Evolutionary conservation across 2,888 invertebrate genomes (phyloP).

Genomic region (Drymonia ruficornis): DNA sequence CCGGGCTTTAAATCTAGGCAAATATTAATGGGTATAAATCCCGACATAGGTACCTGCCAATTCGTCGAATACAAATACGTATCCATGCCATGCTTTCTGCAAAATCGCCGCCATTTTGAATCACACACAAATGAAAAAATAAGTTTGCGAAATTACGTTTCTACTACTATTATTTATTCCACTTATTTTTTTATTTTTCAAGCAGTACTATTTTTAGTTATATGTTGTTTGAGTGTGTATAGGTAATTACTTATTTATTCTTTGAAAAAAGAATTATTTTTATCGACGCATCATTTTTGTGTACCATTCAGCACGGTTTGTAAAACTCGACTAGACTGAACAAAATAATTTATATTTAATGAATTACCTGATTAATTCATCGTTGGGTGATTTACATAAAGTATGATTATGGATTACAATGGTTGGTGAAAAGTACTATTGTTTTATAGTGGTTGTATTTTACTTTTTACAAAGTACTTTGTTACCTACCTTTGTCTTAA

Average conservation of each 20-base stretch:
- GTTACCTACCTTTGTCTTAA: no score
- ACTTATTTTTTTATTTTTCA: neutral
- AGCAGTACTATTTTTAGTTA: neutral
- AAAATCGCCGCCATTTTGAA: constrained; percentile 66
- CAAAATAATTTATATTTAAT: no score
- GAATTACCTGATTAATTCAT: neutral
- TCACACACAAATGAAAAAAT: constrained; percentile 1
- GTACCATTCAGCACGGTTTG: neutral
- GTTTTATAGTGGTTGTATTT: no score
- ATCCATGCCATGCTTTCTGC: constrained; percentile 54
- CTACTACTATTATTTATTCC: no score
- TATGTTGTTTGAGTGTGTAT: no score
- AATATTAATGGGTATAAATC: no score
- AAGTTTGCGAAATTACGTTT: neutral
- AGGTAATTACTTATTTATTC: no score
- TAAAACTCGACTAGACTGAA: neutral
- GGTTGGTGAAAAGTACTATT: no score
- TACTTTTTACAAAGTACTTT: no score
- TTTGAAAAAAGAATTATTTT: no score
- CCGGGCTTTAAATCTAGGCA: no score
- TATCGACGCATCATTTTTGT: no score
- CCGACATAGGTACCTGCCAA: constrained; percentile 55
- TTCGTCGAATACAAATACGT: constrained; percentile 62
- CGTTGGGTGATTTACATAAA: neutral
- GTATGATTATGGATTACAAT: neutral